Conservation (phyloP, 2,113 vertebrate species). For the Orthonyx spaldingii region DNA sequence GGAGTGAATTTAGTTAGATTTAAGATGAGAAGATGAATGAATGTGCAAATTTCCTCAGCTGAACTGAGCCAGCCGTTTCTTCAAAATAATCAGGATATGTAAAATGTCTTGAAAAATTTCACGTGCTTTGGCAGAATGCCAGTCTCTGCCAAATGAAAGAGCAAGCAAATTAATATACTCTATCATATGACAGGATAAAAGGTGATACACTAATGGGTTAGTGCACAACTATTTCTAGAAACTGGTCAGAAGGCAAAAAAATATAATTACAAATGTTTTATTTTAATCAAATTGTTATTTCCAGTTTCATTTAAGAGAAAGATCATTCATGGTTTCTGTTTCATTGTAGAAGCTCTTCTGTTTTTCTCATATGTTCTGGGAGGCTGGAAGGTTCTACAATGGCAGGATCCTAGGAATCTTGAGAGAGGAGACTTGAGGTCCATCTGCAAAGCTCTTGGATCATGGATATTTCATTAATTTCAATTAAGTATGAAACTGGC, state of each 20-base stretch:
- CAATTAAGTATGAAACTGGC: background rate
- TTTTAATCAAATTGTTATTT: background rate
- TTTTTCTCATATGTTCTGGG: background rate
- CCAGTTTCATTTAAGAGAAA: background rate
- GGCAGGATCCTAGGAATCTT: background rate
- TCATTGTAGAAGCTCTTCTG: background rate
- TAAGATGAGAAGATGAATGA: background rate
- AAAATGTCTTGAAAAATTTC: background rate
- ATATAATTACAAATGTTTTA: background rate
- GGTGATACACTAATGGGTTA: background rate
- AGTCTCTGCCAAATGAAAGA: background rate
- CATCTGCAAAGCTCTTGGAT: background rate
- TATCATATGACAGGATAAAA: background rate
- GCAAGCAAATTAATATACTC: background rate
- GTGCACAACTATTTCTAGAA: background rate
- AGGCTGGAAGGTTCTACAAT: background rate
- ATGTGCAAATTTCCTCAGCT: background rate
- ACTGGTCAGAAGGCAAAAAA: background rate
- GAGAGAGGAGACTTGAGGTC: background rate
- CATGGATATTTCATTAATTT: background rate
- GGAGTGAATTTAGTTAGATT: background rate
- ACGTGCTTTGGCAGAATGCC: background rate
- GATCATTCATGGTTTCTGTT: background rate
- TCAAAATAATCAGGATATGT: background rate
- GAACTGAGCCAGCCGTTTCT: background rate